Percentiles rank a stretch among this genome's conserved stretches.
Conservation (phyloP, 1,140 invertebrate species). For the Cyrtorhinus lividipennis region DNA sequence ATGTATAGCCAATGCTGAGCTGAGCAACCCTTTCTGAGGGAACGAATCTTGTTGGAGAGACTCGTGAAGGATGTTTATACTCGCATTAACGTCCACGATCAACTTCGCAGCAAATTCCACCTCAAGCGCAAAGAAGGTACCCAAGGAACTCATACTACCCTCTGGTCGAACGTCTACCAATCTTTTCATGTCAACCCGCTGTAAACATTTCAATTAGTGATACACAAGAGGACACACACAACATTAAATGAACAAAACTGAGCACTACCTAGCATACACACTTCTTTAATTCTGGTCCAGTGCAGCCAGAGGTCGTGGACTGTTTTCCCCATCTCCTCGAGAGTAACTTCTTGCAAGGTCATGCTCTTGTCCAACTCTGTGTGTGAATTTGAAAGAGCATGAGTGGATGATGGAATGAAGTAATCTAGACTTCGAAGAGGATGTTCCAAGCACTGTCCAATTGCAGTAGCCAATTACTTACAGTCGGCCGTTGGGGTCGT, state of each 20-base stretch:
- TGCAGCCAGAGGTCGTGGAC: not conserved
- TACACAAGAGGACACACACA: too few relatives aligned
- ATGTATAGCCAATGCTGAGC: not conserved
- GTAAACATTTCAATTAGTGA: too few relatives aligned
- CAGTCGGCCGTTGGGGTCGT: too few relatives aligned
- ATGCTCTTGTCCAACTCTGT: not conserved
- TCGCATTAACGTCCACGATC: not conserved
- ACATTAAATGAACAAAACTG: too few relatives aligned
- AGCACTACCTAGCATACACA: too few relatives aligned
- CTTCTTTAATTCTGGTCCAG: conserved; percentile 8
- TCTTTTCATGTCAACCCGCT: too few relatives aligned
- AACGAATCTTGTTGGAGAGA: not conserved
- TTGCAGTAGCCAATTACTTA: too few relatives aligned
- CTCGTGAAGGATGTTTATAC: not conserved
- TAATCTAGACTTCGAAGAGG: too few relatives aligned
- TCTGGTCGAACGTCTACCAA: not conserved
- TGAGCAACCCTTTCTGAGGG: not conserved
- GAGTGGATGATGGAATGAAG: not conserved
- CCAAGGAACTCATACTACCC: not conserved
- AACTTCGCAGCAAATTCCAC: not conserved
- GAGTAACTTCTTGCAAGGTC: not conserved
- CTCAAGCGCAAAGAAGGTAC: not conserved
- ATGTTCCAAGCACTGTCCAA: too few relatives aligned
- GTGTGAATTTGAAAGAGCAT: not conserved
- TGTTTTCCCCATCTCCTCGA: not conserved